Base-by-base conservation (phyloP, 1,140 invertebrate species). In the Maniola jurtina region DNA sequence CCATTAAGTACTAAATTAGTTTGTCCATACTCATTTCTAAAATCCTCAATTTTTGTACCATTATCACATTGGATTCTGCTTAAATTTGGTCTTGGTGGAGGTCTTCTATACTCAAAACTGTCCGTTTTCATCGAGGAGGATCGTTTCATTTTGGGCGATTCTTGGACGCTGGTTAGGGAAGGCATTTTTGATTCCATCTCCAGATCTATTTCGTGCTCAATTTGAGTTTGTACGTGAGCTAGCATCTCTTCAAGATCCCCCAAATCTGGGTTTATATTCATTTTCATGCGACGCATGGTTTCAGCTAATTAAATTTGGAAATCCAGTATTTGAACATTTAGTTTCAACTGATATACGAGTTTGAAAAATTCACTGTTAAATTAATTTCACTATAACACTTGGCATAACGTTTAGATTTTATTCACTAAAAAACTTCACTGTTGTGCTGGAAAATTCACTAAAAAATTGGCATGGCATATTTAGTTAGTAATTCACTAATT, bases 201-300 rank as follows among this genome's bases (percentile, higher is more conserved):
- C 70, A 86, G 50, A 47, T 88, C 89, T 1, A 92, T 92, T 68
- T 92, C 91, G 40, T 89, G 80, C 67, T 92, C 88, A 10, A 92
- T 71, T 61, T 92, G 87, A 6, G 75, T 83, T 47, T 92, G 91
- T 0, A 92, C 89, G 58, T 87, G 80, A 0, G 89, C 89, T 9
- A 92, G 68, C 89, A 92, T 91, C 57, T 91, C 86, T 54, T 92
- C 91, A 34, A 92, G 55, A 54, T 92, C 91, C 0, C 86, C 86
- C 60, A 92, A 59, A 73, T 92, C 88, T 0, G 91, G 87, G 58
- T 89, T 84, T 6, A 88, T 71, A 34, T 83, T 89, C 68, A 86
- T 72, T 67, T 86, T 88, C 14, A 73, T 67, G 5, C 86, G 84
- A 57, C 85, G 77, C 88, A 90, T 90, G 73, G 71, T 86, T 65